A percentile compares a stretch with the other conserved stretches of the same genome.
These are phyloP conservation scores for Australoheros facetus DNA, from an alignment of 2,797 vertebrate genomes.

Conservation along the genomic window DNA sequence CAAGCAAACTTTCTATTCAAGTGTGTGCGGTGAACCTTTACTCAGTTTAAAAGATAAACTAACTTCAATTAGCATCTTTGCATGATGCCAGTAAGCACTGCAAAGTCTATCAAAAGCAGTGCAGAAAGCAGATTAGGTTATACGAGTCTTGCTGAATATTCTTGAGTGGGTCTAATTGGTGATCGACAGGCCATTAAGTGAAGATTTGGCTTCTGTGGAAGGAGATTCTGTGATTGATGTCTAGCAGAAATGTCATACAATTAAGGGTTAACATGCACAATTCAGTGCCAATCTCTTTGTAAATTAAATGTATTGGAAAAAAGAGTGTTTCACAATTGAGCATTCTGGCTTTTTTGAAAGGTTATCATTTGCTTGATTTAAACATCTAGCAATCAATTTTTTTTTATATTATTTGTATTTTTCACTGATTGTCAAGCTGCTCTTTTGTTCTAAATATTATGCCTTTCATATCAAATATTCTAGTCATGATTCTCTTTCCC, in stretches of 20 bases:
- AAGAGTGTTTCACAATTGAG: constrained; percentile 51
- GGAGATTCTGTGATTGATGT: constrained; percentile 59
- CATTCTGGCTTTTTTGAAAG: constrained; percentile 54
- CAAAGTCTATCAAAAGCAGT: neutral
- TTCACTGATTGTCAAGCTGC: constrained; percentile 19
- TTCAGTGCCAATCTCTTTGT: constrained; percentile 45
- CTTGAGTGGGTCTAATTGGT: constrained; percentile 25
- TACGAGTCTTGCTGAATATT: constrained; percentile 3
- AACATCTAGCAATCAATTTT: constrained; percentile 36
- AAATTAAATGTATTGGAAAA: constrained; percentile 43
- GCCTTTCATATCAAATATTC: constrained; percentile 23
- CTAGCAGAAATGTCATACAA: constrained; percentile 44
- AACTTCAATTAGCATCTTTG: neutral
- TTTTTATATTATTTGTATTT: constrained; percentile 7
- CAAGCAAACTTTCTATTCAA: neutral
- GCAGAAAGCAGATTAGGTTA: neutral
- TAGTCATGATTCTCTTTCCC: neutral
- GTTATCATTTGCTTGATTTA: constrained; percentile 62
- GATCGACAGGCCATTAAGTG: constrained; percentile 18
- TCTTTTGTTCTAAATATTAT: constrained; percentile 22
- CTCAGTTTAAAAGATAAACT: neutral
- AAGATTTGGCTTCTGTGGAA: constrained; percentile 22
- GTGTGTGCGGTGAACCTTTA: neutral
- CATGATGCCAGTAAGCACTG: neutral
- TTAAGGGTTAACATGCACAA: constrained; percentile 49